These are phyloP conservation scores for Hipparchia semele DNA, from an alignment of 2,888 invertebrate species.

Conservation along the genomic window DNA sequence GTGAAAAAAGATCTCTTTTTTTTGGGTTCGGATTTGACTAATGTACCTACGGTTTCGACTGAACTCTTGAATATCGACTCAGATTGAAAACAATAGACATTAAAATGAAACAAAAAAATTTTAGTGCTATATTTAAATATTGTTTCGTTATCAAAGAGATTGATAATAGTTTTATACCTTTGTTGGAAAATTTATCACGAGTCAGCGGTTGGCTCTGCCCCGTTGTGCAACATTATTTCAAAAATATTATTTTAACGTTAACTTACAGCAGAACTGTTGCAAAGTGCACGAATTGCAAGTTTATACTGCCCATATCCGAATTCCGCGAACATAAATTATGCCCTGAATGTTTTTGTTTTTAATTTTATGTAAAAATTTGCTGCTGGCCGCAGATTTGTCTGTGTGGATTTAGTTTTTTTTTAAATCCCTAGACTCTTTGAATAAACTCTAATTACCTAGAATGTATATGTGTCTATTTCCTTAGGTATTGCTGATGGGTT, in stretches of 20 bases:
- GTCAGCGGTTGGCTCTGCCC: neutral
- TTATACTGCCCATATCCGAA: neutral
- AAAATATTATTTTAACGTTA: conserved; percentile 22
- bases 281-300: conserved; percentile 1
- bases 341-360: neutral
- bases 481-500: too few species aligned
- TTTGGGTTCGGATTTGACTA: neutral
- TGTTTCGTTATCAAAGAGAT: neutral
- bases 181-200: neutral
- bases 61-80: neutral
- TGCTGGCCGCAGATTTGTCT: neutral
- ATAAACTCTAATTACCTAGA: too few species aligned
- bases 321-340: neutral
- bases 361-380: neutral
- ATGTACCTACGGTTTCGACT: neutral
- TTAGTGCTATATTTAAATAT: neutral
- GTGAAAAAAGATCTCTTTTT: neutral
- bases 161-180: neutral
- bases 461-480: too few species aligned
- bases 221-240: conserved; percentile 9
- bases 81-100: too few species aligned
- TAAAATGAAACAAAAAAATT: neutral
- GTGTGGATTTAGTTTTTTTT: too few species aligned
- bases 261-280: conserved; percentile 5
- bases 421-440: too few species aligned